Conservation (phyloP, 2,888 invertebrate genomes). For the Proisotoma minuta region DNA sequence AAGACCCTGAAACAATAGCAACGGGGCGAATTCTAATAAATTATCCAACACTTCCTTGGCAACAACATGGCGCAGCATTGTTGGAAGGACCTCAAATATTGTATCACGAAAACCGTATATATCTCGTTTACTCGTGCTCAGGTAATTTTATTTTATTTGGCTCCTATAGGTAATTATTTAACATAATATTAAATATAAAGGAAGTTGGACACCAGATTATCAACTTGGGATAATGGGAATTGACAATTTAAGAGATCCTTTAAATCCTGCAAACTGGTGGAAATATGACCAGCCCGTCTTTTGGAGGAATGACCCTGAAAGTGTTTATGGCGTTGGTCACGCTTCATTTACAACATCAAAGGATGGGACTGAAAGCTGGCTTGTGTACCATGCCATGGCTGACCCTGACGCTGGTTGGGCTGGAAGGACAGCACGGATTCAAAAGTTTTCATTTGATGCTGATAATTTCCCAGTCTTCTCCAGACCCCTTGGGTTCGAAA, state of each 20-base stretch:
- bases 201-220: constrained; percentile 40
- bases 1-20: background rate
- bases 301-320: constrained; percentile 36
- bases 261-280: constrained; percentile 37
- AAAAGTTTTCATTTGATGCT: constrained; percentile 27
- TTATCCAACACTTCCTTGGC: constrained; percentile 38
- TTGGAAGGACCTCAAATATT: constrained; percentile 42
- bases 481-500: constrained; percentile 22
- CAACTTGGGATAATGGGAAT: constrained; percentile 38
- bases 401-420: constrained; percentile 35
- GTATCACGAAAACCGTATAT: constrained; percentile 28
- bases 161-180: too few relatives aligned
- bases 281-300: constrained; percentile 27
- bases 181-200: too few relatives aligned
- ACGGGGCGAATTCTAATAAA: constrained; percentile 28
- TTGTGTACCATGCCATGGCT: constrained; percentile 45
- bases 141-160: too few relatives aligned
- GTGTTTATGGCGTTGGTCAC: constrained; percentile 38
- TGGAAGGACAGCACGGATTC: constrained; percentile 32
- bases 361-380: constrained; percentile 34
- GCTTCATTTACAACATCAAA: constrained; percentile 37
- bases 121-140: too few relatives aligned
- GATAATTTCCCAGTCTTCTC: constrained; percentile 23
- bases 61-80: constrained; percentile 37
- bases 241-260: constrained; percentile 28